Conservation (phyloP, 35 echinoderm and acorn worm genomes). For the Diadema setosum region DNA sequence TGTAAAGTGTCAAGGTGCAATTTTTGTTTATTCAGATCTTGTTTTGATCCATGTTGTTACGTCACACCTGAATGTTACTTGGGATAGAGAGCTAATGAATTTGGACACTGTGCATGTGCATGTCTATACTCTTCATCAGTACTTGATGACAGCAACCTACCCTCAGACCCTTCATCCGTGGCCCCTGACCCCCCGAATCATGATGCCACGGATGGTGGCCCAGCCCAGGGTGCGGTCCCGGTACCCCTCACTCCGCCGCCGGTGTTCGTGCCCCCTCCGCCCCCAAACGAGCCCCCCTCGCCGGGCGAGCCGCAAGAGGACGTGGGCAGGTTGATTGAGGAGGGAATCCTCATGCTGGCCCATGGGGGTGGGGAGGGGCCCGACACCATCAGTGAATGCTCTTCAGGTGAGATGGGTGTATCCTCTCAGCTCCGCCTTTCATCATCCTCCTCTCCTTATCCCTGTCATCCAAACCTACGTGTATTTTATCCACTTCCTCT, state of each 20-base stretch:
- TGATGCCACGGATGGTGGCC: not conserved
- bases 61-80: too few relatives aligned
- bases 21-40: too few relatives aligned
- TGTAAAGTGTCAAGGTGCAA: too few relatives aligned
- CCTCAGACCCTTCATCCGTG: not conserved
- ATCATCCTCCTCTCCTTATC: too few relatives aligned
- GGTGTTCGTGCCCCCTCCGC: slow-evolving; percentile 49
- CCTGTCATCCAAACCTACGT: too few relatives aligned
- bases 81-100: too few relatives aligned
- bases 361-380: not conserved
- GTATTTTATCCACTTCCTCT: not conserved
- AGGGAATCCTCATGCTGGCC: slow-evolving; percentile 9
- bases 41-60: too few relatives aligned
- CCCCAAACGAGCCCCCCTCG: slow-evolving; percentile 48
- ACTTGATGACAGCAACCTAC: not conserved
- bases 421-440: too few relatives aligned
- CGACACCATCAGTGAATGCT: slow-evolving; percentile 1
- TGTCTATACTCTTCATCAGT: not conserved
- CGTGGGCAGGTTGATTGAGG: slow-evolving; percentile 23
- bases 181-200: not conserved
- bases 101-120: not conserved
- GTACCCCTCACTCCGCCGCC: slow-evolving; percentile 24
- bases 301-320: slow-evolving; percentile 14
- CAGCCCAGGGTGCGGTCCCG: too few relatives aligned
- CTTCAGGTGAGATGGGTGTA: slow-evolving; percentile 29